Evolutionary conservation across 2,113 vertebrate genomes (phyloP).

Genomic region (Phrynosoma blainvillii): DNA sequence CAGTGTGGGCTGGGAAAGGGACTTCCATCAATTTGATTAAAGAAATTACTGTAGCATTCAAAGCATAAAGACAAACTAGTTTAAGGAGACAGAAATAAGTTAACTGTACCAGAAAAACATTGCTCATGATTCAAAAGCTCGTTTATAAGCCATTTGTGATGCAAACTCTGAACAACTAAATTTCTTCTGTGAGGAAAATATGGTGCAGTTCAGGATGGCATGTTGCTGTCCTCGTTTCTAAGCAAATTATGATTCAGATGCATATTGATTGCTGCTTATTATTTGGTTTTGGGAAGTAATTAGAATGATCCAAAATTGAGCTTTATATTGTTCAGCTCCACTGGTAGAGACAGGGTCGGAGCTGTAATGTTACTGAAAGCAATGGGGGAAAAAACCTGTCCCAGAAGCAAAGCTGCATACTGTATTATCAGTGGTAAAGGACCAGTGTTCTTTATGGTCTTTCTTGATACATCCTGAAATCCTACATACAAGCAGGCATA

Average conservation of each 20-base stretch:
- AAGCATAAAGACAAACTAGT: conserved; percentile 87
- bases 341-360: neutral
- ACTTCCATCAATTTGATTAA: conserved; percentile 99
- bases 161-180: conserved; percentile 53
- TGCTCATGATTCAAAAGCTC: conserved; percentile 71
- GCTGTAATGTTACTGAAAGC: neutral
- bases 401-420: neutral
- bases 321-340: conserved; percentile 11
- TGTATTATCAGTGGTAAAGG: neutral
- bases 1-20: conserved; percentile 90
- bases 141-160: conserved; percentile 60
- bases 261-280: neutral
- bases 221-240: neutral
- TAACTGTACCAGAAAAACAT: conserved; percentile 81
- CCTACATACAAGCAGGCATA: neutral
- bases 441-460: neutral
- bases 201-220: conserved; percentile 20
- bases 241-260: conserved; percentile 13
- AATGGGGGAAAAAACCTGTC: neutral
- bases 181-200: conserved; percentile 30
- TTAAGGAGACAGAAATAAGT: conserved; percentile 85
- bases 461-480: neutral
- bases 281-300: conserved; percentile 30
- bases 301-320: conserved; percentile 18
- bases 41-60: conserved; percentile 98